phyloP scores from a whole-genome alignment of 1,140 invertebrate species.

The Bombus sylvicola region DNA sequence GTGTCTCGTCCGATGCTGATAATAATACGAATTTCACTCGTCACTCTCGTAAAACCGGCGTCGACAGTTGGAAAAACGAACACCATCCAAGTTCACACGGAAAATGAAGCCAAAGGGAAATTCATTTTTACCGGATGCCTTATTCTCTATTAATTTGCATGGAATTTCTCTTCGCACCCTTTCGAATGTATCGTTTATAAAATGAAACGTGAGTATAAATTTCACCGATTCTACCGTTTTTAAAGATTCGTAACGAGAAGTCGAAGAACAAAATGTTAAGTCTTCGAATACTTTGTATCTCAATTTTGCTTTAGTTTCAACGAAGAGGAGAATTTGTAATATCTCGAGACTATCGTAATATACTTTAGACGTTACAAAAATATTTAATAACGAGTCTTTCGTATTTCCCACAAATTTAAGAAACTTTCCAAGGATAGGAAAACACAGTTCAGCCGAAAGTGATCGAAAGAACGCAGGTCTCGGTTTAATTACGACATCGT shows the following conservation, averaged over 20 bases:
- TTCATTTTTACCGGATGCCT: neutral
- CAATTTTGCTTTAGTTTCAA: neutral
- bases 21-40: constrained; percentile 1
- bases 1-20: neutral
- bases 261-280: neutral
- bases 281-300: neutral
- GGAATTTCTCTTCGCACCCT: neutral
- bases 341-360: neutral
- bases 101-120: neutral
- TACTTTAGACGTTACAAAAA: neutral
- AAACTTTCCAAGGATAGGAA: neutral
- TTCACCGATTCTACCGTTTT: neutral
- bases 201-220: neutral
- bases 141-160: neutral
- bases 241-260: neutral
- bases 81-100: neutral
- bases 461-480: too few species aligned
- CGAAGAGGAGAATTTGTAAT: neutral
- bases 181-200: neutral
- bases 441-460: too few species aligned
- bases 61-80: neutral
- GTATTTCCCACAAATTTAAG: neutral
- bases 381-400: neutral
- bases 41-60: neutral
- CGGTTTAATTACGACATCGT: constrained; percentile 13